These are phyloP conservation scores for Leptocoma aspasia DNA, from an alignment of 2,113 vertebrate genomes.

Conservation along the genomic window DNA sequence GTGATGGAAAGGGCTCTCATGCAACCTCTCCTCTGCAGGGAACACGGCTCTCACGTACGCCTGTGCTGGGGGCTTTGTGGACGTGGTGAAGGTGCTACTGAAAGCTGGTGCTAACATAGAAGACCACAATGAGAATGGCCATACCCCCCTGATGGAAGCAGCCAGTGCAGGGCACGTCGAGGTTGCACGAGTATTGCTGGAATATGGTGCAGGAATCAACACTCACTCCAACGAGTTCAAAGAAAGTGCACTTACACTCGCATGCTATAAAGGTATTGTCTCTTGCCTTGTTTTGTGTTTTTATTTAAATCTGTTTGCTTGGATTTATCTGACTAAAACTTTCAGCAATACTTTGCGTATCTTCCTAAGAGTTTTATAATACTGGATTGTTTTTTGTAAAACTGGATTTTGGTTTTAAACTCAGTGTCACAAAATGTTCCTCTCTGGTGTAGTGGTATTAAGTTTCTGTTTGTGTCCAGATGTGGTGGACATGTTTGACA, in stretches of 20 bases:
- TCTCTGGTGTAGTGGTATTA: not conserved
- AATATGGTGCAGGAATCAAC: constrained; percentile 98
- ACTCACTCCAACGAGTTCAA: constrained; percentile 99
- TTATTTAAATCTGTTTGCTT: not conserved
- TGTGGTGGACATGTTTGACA: not conserved
- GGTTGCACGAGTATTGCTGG: constrained; percentile 93
- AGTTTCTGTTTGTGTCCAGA: not conserved
- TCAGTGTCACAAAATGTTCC: not conserved
- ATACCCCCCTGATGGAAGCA: constrained; percentile 98
- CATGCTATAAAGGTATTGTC: constrained; percentile 95
- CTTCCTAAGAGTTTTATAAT: not conserved
- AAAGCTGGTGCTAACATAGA: constrained; percentile 98
- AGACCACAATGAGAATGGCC: constrained; percentile 98
- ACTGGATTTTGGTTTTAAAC: not conserved
- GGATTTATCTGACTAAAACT: not conserved
- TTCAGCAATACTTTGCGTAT: not conserved
- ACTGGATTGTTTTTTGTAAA: not conserved
- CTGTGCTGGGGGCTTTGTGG: constrained; percentile 96
- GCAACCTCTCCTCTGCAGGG: constrained; percentile 71
- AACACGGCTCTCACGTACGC: constrained; percentile 97
- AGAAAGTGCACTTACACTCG: constrained; percentile 98
- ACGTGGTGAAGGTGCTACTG: constrained; percentile 96
- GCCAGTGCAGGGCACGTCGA: constrained; percentile 97
- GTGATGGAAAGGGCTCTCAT: not conserved
- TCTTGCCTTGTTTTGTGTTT: not conserved